These are phyloP conservation scores for Drosophila birchii DNA, from an alignment of 2,888 invertebrate species.

Conservation along the genomic window DNA sequence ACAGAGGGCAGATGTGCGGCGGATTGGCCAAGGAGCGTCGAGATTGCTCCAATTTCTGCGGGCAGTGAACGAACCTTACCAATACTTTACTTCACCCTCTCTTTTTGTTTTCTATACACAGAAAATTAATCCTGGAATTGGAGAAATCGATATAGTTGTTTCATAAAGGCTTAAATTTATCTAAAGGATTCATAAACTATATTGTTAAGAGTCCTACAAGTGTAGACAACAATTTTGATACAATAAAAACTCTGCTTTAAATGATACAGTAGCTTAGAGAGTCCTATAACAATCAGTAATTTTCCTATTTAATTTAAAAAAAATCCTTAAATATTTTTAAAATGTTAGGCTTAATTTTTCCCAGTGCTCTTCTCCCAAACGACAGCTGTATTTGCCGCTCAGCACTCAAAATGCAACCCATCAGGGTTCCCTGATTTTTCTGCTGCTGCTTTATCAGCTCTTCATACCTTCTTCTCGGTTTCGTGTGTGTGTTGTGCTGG, in stretches of 20 bases:
- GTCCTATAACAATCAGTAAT: not conserved
- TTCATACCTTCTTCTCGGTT: constrained; percentile 44
- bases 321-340: not conserved
- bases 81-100: constrained; percentile 17
- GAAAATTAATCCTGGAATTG: not conserved
- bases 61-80: constrained; percentile 52
- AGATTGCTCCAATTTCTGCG: constrained; percentile 82
- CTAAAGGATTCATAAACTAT: too few species aligned
- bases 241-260: too few species aligned
- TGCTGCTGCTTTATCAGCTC: constrained; percentile 63
- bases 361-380: constrained; percentile 8
- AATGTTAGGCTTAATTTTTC: not conserved
- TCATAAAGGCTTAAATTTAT: not conserved
- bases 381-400: constrained; percentile 65
- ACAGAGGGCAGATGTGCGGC: constrained; percentile 45
- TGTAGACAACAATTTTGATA: too few species aligned
- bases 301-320: not conserved
- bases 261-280: not conserved
- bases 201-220: too few species aligned
- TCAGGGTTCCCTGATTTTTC: constrained; percentile 25
- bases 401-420: constrained; percentile 47
- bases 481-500: constrained; percentile 13
- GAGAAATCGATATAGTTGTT: not conserved
- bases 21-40: constrained; percentile 28
- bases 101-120: constrained; percentile 1